Conservation (phyloP, 2,797 vertebrate species). For the Anabas testudineus region DNA sequence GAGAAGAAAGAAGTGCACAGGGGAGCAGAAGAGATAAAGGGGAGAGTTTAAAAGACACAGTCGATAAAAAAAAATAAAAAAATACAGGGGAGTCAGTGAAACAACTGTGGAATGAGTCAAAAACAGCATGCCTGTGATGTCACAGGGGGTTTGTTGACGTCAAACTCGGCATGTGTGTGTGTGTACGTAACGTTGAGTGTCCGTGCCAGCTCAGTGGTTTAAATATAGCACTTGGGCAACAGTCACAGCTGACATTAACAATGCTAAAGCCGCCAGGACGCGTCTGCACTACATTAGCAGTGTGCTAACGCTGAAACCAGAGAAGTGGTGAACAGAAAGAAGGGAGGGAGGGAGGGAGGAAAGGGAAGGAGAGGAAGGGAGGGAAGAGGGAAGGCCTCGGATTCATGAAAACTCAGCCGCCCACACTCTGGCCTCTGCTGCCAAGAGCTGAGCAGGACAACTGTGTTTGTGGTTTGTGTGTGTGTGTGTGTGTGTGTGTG, state of each 20-base stretch:
- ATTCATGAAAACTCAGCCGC: slow-evolving; percentile 81
- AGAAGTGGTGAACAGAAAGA: slow-evolving; percentile 62
- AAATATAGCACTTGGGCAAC: slow-evolving; percentile 83
- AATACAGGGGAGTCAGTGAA: slow-evolving; percentile 8
- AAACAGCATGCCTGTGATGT: slow-evolving; percentile 67
- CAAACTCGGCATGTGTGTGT: slow-evolving; percentile 54
- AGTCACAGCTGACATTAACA: slow-evolving; percentile 83
- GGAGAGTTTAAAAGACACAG: background rate
- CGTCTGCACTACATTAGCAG: slow-evolving; percentile 63
- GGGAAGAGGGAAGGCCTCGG: slow-evolving; percentile 69
- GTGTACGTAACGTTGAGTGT: slow-evolving; percentile 41
- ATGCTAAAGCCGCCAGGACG: slow-evolving; percentile 76
- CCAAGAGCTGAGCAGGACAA: slow-evolving; percentile 73
- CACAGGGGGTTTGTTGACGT: slow-evolving; percentile 57
- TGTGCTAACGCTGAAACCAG: slow-evolving; percentile 67
- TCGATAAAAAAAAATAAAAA: slow-evolving; percentile 16
- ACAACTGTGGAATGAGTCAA: slow-evolving; percentile 34
- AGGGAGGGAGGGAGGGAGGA: slow-evolving; percentile 46
- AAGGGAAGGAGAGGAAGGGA: slow-evolving; percentile 20
- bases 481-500: too few relatives aligned
- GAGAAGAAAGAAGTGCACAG: slow-evolving; percentile 18
- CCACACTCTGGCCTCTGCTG: slow-evolving; percentile 74
- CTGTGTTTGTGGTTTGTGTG: slow-evolving; percentile 33
- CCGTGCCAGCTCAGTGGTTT: slow-evolving; percentile 78
- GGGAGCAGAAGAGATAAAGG: background rate